Conservation (phyloP, 2,113 vertebrate genomes). For the Trochalopteron elliotii region DNA sequence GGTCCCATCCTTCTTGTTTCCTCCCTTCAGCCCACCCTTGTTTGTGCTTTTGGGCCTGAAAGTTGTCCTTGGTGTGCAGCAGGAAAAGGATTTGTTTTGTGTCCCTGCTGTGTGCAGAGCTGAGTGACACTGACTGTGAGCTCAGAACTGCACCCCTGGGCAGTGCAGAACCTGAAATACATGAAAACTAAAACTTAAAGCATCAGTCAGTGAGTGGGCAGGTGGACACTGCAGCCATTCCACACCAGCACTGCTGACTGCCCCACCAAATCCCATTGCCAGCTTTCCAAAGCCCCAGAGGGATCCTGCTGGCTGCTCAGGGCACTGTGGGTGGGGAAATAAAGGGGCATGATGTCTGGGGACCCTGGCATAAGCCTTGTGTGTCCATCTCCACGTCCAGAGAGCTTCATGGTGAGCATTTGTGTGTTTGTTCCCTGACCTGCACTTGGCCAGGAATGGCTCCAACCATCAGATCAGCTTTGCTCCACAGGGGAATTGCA, state of each 20-base stretch:
- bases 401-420: neutral
- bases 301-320: neutral
- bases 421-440: neutral
- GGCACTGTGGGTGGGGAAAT: neutral
- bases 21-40: neutral
- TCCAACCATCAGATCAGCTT: neutral
- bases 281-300: neutral
- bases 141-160: neutral
- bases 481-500: neutral
- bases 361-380: neutral
- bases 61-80: neutral
- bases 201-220: neutral
- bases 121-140: neutral
- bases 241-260: neutral
- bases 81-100: neutral
- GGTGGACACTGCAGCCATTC: neutral
- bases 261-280: neutral
- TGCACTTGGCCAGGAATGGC: neutral
- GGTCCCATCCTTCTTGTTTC: neutral
- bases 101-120: neutral
- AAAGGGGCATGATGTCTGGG: neutral
- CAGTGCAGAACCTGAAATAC: neutral
- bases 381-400: neutral
- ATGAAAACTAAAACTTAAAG: neutral
- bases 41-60: neutral